Evolutionary conservation across 2,888 invertebrate species (phyloP).

Genomic region (Phrixothrix hirtus): DNA sequence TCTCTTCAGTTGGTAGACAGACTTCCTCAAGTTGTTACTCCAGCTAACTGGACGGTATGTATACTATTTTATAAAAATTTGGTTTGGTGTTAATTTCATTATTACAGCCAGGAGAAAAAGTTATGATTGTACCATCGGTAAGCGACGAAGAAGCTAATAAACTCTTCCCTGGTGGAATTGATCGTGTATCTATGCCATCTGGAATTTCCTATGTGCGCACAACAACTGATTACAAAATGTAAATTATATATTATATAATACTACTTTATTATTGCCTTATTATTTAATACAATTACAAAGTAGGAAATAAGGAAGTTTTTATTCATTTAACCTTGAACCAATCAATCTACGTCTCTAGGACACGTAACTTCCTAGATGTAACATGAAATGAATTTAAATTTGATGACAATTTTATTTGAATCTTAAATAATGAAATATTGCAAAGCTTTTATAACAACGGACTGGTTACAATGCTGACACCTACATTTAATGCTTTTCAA

Average conservation of each 20-base stretch:
- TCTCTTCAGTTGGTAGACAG: slow-evolving; percentile 77
- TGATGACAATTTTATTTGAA: no score
- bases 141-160: slow-evolving; percentile 66
- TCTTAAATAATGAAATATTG: no score
- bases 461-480: no score
- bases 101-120: slow-evolving; percentile 70
- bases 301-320: slow-evolving; percentile 6
- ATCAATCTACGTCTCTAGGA: no score
- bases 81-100: slow-evolving; percentile 7
- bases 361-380: no score
- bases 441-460: no score
- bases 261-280: neutral
- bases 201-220: slow-evolving; percentile 75
- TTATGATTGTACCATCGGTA: slow-evolving; percentile 78
- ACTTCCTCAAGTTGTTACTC: slow-evolving; percentile 60
- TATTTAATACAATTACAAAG: neutral
- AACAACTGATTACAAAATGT: slow-evolving; percentile 65
- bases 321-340: no score
- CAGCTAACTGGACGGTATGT: slow-evolving; percentile 50
- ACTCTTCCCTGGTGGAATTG: slow-evolving; percentile 71
- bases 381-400: no score
- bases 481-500: no score
- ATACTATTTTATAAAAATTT: neutral
- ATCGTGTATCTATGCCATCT: slow-evolving; percentile 73
- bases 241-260: slow-evolving; percentile 6